Percentiles rank a stretch among this genome's conserved stretches.
phyloP scores from a whole-genome alignment of 1,140 invertebrate species.

The Ptiloglossa arizonensis region DNA sequence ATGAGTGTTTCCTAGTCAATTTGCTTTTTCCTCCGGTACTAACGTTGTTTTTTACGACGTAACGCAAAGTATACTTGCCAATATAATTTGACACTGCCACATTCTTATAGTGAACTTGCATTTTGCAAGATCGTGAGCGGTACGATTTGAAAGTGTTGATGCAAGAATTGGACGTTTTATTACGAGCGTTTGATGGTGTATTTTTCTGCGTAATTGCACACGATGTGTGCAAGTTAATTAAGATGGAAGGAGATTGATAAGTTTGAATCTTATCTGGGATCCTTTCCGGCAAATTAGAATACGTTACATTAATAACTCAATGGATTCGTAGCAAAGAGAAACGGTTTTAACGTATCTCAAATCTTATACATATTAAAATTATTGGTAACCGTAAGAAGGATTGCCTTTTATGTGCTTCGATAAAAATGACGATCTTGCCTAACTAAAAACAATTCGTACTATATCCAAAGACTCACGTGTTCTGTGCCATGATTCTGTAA shows the following conservation, averaged over 20 bases:
- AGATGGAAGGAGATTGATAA: conserved; percentile 12
- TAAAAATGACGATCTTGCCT: conserved; percentile 39
- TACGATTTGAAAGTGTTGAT: conserved; percentile 36
- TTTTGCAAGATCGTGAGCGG: conserved; percentile 47
- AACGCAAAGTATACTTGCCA: conserved; percentile 62
- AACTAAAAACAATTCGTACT: conserved; percentile 35
- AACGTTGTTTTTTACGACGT: conserved; percentile 59
- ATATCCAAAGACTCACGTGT: conserved; percentile 40
- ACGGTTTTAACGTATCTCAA: conserved; percentile 25
- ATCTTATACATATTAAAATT: conserved; percentile 6
- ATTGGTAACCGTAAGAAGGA: not conserved
- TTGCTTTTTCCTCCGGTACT: conserved; percentile 65
- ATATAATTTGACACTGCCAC: conserved; percentile 59
- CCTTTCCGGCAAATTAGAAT: conserved; percentile 11
- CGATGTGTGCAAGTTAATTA: conserved; percentile 10
- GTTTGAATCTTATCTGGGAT: conserved; percentile 9
- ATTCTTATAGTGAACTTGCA: conserved; percentile 25
- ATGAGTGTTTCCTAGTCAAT: conserved; percentile 44
- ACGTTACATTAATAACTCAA: conserved; percentile 22
- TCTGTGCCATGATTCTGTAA: conserved; percentile 46
- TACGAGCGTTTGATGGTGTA: conserved; percentile 36
- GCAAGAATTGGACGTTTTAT: conserved; percentile 29
- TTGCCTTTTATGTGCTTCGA: conserved; percentile 22
- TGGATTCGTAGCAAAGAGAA: conserved; percentile 8
- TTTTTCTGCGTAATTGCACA: conserved; percentile 28